Evolutionary conservation across 2,797 vertebrate species (phyloP).

Genomic region (Morus bassanus): DNA sequence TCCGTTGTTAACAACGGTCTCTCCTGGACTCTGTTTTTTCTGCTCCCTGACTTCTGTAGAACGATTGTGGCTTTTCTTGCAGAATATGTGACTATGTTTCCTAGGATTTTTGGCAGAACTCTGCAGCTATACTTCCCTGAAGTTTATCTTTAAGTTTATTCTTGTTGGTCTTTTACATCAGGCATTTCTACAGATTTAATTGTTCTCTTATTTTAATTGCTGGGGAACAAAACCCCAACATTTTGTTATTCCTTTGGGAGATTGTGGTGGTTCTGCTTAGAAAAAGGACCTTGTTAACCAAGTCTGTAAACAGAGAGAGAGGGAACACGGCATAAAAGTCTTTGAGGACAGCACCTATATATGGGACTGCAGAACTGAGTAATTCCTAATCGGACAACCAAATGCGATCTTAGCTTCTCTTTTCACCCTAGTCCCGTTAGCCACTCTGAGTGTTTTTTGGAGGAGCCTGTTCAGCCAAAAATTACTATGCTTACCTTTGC

Average conservation of each 20-base stretch:
- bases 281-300: background rate
- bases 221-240: rapidly evolving
- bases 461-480: background rate
- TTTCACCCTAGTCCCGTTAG: background rate
- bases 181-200: background rate
- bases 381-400: background rate
- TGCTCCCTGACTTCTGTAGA: too few relatives aligned
- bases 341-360: background rate
- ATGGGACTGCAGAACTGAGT: background rate
- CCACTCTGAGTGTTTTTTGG: background rate
- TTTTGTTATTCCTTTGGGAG: background rate
- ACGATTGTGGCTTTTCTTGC: too few relatives aligned
- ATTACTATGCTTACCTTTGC: too few relatives aligned
- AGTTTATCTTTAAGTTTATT: too few relatives aligned
- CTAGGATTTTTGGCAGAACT: too few relatives aligned
- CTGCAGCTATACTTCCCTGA: too few relatives aligned
- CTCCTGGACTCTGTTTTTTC: too few relatives aligned
- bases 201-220: background rate
- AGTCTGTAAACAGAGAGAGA: background rate
- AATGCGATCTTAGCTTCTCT: background rate
- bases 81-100: too few relatives aligned
- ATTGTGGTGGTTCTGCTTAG: background rate
- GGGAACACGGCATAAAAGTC: background rate
- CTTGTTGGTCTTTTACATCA: too few relatives aligned
- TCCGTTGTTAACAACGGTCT: too few relatives aligned